phyloP scores from a whole-genome alignment of 2,797 vertebrate genomes.

The Yasuhikotakia modesta region DNA sequence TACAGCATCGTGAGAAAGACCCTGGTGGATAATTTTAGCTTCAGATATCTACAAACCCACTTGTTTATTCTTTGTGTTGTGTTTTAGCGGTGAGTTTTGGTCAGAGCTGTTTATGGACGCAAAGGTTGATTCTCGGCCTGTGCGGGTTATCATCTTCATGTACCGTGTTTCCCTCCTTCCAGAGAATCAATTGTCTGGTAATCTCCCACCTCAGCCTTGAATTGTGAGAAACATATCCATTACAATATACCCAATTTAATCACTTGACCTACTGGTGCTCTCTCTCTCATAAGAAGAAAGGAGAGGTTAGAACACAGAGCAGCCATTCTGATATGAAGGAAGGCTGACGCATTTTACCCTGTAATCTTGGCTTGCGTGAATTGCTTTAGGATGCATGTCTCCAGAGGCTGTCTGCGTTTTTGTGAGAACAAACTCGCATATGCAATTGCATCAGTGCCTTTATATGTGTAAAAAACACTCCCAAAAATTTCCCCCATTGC shows the following conservation, averaged over 20 bases:
- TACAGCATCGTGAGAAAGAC: constrained; percentile 61
- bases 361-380: constrained; percentile 50
- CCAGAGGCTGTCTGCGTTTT: constrained; percentile 45
- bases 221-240: constrained; percentile 88
- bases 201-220: constrained; percentile 82
- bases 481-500: background rate
- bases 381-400: constrained; percentile 46
- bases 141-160: constrained; percentile 89
- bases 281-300: constrained; percentile 76
- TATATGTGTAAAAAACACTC: constrained; percentile 10
- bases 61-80: constrained; percentile 72
- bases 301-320: constrained; percentile 65
- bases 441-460: constrained; percentile 11
- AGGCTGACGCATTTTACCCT: constrained; percentile 55
- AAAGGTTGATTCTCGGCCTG: constrained; percentile 80
- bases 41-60: constrained; percentile 68
- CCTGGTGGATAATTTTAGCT: constrained; percentile 74
- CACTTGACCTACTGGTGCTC: constrained; percentile 72
- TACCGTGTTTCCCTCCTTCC: constrained; percentile 85
- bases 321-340: constrained; percentile 58
- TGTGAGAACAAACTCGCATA: constrained; percentile 44
- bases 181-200: constrained; percentile 88
- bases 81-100: constrained; percentile 81
- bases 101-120: constrained; percentile 68
- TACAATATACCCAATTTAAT: constrained; percentile 67